phyloP scores from a whole-genome alignment of 2,797 vertebrate species.

The Schizopygopsis pylzovi region DNA sequence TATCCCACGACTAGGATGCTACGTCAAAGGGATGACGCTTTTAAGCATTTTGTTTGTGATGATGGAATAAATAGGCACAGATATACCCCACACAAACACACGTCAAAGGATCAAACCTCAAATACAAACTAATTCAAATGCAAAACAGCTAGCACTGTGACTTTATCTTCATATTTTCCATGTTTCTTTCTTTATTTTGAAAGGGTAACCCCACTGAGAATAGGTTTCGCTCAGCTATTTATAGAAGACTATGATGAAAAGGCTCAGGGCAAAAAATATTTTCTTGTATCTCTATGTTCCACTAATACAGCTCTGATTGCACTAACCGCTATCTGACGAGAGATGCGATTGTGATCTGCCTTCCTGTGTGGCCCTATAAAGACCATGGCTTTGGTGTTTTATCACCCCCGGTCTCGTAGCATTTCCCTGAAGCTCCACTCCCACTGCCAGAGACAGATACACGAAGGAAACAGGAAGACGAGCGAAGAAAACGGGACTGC shows the following conservation, averaged over 20 bases:
- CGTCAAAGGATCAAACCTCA: constrained; percentile 6
- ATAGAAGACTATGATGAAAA: constrained; percentile 42
- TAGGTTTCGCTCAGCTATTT: constrained; percentile 27
- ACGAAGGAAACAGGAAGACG: background rate
- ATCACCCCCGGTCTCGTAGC: constrained; percentile 23
- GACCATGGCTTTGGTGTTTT: constrained; percentile 23
- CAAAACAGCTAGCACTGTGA: constrained; percentile 18
- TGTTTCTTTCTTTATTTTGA: constrained; percentile 29
- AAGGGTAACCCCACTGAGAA: constrained; percentile 27
- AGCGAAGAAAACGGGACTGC: constrained; percentile 2
- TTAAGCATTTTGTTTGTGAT: background rate
- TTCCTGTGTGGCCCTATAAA: constrained; percentile 32
- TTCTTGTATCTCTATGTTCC: constrained; percentile 15
- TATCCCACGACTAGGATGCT: background rate
- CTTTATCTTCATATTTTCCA: constrained; percentile 30
- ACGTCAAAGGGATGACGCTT: background rate
- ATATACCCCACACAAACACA: background rate
- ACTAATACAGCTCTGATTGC: constrained; percentile 30
- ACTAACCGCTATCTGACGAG: constrained; percentile 27
- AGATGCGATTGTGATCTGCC: constrained; percentile 31
- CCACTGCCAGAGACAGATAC: constrained; percentile 29
- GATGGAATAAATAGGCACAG: background rate
- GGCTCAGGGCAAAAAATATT: constrained; percentile 25
- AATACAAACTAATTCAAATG: constrained; percentile 34
- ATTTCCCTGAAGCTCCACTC: constrained; percentile 30